phyloP scores from a whole-genome alignment of 1,140 invertebrate genomes.

The Olivierus martensii region DNA sequence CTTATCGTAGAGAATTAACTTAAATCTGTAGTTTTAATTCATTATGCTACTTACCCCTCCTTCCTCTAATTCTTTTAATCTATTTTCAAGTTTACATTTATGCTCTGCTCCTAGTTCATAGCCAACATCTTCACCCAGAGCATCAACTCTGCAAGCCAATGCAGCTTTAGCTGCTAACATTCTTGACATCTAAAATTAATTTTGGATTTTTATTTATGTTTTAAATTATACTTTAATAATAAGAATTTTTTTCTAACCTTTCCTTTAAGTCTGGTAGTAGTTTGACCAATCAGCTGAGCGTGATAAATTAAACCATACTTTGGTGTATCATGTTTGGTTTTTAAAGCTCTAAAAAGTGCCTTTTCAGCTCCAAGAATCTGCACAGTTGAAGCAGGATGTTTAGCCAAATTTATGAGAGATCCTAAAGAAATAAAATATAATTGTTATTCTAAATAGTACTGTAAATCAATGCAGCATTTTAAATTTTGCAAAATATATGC shows the following conservation, averaged over 20 bases:
- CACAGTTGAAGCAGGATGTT: conserved; percentile 94
- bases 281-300: conserved; percentile 78
- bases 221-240: no score
- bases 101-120: conserved; percentile 73
- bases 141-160: conserved; percentile 85
- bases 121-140: conserved; percentile 71
- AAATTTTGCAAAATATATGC: no score
- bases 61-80: conserved; percentile 64
- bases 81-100: conserved; percentile 67
- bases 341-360: conserved; percentile 89
- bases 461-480: no score
- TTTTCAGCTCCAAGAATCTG: conserved; percentile 98
- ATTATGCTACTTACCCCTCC: conserved; percentile 36
- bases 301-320: conserved; percentile 99
- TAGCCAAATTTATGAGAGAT: conserved; percentile 90
- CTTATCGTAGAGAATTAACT: no score
- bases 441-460: no score
- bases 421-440: conserved; percentile 30
- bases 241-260: conserved; percentile 35
- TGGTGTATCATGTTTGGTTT: conserved; percentile 94
- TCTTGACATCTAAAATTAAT: conserved; percentile 56
- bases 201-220: no score
- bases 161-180: conserved; percentile 94
- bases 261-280: conserved; percentile 76
- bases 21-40: no score